A percentile compares a stretch with the other conserved stretches of the same genome.
Conservation (phyloP, 2,888 invertebrate species). For the Eupelmus urozonus region DNA sequence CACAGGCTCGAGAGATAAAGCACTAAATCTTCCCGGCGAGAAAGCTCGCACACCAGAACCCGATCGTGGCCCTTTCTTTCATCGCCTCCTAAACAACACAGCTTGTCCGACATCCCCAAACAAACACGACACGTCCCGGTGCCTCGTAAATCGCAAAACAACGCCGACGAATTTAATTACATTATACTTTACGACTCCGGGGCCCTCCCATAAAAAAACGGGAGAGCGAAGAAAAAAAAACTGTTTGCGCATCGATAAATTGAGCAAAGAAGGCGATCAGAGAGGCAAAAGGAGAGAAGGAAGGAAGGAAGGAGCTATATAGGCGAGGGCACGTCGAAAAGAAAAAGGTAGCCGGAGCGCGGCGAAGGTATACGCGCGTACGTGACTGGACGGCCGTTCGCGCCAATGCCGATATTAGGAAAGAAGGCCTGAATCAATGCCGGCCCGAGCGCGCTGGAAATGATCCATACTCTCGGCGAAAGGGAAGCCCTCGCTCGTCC, state of each 20-base stretch:
- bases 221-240: conserved; percentile 10
- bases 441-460: conserved; percentile 56
- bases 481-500: conserved; percentile 57
- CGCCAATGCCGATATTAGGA: conserved; percentile 61
- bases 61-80: no score
- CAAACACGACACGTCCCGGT: no score
- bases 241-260: conserved; percentile 39
- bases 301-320: neutral
- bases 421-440: conserved; percentile 63
- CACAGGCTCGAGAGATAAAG: no score
- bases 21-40: no score
- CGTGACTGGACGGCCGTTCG: conserved; percentile 63
- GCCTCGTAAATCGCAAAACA: neutral
- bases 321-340: neutral
- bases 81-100: no score
- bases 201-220: neutral
- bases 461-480: conserved; percentile 61
- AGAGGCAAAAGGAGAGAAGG: neutral
- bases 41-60: no score
- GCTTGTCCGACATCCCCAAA: no score
- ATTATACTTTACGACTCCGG: conserved; percentile 3
- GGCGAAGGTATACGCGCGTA: conserved; percentile 45
- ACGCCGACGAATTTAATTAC: neutral
- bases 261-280: conserved; percentile 1
- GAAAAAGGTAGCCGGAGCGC: neutral